Evolutionary conservation across 2,888 invertebrate genomes (phyloP).

Genomic region (Phasia obesa): DNA sequence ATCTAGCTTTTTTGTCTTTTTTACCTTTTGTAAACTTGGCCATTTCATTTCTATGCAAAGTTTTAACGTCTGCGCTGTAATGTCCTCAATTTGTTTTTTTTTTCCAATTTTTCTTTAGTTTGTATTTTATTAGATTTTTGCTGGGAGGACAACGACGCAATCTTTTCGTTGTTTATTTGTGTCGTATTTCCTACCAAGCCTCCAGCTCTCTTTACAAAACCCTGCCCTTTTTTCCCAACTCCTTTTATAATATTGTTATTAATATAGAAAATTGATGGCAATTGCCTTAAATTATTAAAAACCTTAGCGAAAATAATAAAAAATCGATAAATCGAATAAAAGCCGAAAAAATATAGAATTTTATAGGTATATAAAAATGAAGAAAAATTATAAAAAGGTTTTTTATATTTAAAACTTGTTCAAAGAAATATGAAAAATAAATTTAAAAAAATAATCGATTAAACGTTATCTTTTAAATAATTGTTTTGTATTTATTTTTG

Average conservation of each 20-base stretch:
- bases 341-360: too few species aligned
- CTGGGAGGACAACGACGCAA: slow-evolving; percentile 52
- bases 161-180: slow-evolving; percentile 44
- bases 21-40: slow-evolving; percentile 19
- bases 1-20: not conserved
- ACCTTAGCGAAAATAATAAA: not conserved
- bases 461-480: too few species aligned
- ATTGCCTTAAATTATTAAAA: slow-evolving; percentile 2
- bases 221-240: slow-evolving; percentile 57
- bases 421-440: too few species aligned
- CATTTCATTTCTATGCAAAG: slow-evolving; percentile 30
- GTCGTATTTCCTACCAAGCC: slow-evolving; percentile 20
- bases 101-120: slow-evolving; percentile 16
- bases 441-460: too few species aligned
- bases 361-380: too few species aligned
- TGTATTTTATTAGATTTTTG: slow-evolving; percentile 28
- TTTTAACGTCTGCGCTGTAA: slow-evolving; percentile 58
- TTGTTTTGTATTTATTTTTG: too few species aligned
- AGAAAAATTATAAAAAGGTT: too few species aligned
- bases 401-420: too few species aligned
- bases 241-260: not conserved
- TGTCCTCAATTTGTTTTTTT: slow-evolving; percentile 15
- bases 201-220: slow-evolving; percentile 35
- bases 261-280: not conserved
- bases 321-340: not conserved